Evolutionary conservation across 2,797 vertebrate species (phyloP).

Genomic region (Balearica regulorum): DNA sequence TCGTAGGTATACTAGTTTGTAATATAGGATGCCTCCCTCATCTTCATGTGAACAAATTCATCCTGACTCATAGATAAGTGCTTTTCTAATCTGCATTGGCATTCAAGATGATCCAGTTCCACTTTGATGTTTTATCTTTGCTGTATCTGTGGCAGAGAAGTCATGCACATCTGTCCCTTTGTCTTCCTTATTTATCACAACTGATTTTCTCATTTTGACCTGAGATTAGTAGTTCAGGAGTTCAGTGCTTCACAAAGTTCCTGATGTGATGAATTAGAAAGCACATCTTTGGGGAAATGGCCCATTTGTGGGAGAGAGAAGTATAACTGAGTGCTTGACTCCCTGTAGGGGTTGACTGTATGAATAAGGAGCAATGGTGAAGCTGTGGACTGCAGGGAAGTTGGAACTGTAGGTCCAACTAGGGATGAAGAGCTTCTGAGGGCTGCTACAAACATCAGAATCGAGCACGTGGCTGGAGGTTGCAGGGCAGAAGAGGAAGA

Average conservation of each 20-base stretch:
- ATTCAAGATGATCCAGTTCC: background rate
- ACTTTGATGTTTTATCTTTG: background rate
- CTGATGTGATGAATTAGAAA: background rate
- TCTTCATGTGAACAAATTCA: background rate
- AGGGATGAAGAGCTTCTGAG: background rate
- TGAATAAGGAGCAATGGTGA: background rate
- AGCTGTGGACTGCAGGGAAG: background rate
- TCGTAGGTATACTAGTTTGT: background rate
- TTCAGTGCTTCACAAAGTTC: background rate
- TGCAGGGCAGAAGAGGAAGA: background rate
- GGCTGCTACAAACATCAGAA: background rate
- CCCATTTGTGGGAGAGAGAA: background rate
- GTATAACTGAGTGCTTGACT: background rate
- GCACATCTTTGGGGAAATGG: background rate
- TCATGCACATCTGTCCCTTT: background rate
- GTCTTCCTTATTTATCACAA: background rate
- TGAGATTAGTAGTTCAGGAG: background rate
- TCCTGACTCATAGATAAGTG: background rate
- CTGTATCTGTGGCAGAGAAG: background rate
- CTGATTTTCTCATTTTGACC: background rate
- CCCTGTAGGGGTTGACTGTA: background rate
- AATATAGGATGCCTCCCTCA: background rate
- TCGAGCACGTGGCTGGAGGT: fast-evolving
- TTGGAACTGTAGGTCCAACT: background rate
- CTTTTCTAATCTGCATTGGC: fast-evolving